Conservation (phyloP, 2,113 vertebrate genomes). For the Zosterops hypoxanthus region DNA sequence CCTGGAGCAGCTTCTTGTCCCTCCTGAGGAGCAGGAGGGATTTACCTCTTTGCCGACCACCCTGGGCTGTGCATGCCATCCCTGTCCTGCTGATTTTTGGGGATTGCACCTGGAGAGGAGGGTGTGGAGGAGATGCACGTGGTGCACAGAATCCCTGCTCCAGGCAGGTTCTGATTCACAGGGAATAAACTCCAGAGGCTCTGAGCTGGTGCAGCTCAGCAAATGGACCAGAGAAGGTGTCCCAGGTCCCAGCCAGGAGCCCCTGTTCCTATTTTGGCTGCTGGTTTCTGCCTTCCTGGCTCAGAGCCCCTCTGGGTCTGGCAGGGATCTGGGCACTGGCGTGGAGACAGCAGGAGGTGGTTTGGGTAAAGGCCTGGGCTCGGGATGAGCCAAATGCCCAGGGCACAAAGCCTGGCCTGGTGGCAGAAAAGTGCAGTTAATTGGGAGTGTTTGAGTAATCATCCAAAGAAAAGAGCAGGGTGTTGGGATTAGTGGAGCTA, state of each 20-base stretch:
- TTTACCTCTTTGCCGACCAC: neutral
- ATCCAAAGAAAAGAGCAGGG: neutral
- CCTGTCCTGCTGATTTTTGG: neutral
- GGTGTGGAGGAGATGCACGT: neutral
- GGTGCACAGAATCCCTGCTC: neutral
- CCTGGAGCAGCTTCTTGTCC: neutral
- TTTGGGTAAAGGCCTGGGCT: neutral
- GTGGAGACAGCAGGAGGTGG: neutral
- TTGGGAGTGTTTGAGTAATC: neutral
- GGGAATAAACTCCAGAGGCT: neutral
- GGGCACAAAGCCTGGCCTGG: neutral
- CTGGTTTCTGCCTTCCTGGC: neutral
- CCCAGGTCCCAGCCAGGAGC: neutral
- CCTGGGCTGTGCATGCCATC: neutral
- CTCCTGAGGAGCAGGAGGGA: neutral
- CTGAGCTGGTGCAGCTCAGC: neutral
- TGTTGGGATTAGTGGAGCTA: neutral
- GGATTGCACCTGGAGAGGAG: neutral
- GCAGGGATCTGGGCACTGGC: neutral
- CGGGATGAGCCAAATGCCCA: fast-evolving
- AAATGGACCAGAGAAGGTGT: fast-evolving
- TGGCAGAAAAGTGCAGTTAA: neutral
- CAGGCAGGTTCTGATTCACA: neutral
- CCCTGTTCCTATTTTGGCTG: neutral
- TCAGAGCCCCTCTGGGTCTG: neutral